Evolutionary conservation across 1,140 invertebrate genomes (phyloP), one percentile per base, ranked within the genome.

Genomic region (Trichonephila clavata): DNA sequence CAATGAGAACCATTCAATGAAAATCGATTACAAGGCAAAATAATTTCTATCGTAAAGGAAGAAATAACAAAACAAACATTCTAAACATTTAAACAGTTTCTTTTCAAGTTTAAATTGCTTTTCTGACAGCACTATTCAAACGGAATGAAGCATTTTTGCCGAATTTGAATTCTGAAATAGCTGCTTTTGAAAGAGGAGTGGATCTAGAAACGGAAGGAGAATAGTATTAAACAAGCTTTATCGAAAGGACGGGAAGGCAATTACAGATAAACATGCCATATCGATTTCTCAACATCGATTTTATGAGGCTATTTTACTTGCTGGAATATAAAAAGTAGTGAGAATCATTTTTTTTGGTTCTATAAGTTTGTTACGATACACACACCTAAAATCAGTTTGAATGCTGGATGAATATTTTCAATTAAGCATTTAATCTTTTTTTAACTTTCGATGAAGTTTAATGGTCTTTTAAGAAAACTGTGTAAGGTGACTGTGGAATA

Each of bases 21-120:
- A 27, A 77, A 77, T 18, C 71, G 71, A 77, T 77, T 77, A 77
- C 71, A 14, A 18, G 13, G 71, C 71, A 39, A 77, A 77, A 77
- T 27, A 77, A 77, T 77, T 77, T 39, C 71, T 50, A 59, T 50
- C 81, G 43, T 24, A 13, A 21, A 13, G 81, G n/a, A 57, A 83
- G 50, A 20, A 59, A 50, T 59, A 59, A 83, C 81, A 83, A 83
- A 50, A 83, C 43, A 83, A 77, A 39, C 71, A 77, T 27, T 77
- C 71, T 77, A 27, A 83, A 83, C 50, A 83, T 83, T 83, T 83
- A 57, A 86, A 60, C 27, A 86, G 84, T 86, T 86, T 63, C 84
- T 86, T 86, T 86, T 86, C 84, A 86, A 32, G 13, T 86, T 63
- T 86, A 63, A 86, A 86, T 86, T 86, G 84, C 57, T 60, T 86